A percentile compares a stretch with the other conserved stretches of the same genome.
phyloP scores from a whole-genome alignment of 2,797 vertebrate genomes.

The Rhinogobio ventralis region DNA sequence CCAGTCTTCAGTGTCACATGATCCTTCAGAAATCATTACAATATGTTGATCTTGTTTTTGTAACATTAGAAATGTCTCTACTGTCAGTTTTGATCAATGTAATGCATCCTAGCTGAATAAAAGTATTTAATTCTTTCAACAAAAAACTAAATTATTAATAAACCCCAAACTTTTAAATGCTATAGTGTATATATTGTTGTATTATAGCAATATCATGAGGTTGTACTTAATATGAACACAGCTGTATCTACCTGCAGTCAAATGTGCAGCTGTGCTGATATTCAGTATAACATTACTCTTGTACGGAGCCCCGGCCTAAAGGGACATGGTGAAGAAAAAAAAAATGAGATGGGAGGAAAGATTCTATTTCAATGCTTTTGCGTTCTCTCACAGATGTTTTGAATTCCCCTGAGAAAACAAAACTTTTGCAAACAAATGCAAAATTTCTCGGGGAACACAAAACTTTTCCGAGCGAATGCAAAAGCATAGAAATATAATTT shows the following conservation, averaged over 20 bases:
- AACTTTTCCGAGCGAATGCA: not conserved
- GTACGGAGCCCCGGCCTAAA: too few relatives aligned
- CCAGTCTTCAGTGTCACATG: too few relatives aligned
- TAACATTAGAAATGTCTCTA: not conserved
- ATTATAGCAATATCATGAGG: not conserved
- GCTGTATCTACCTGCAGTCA: not conserved
- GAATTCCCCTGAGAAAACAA: not conserved
- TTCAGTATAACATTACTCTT: not conserved
- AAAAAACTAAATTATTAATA: too few relatives aligned
- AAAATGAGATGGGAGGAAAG: too few relatives aligned
- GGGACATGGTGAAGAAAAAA: too few relatives aligned
- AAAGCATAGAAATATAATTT: not conserved
- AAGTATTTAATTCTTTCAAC: too few relatives aligned
- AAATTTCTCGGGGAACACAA: not conserved
- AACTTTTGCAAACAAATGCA: not conserved
- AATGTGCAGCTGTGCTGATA: not conserved
- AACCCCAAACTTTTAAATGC: not conserved
- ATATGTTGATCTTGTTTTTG: too few relatives aligned
- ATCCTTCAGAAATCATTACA: too few relatives aligned
- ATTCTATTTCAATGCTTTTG: too few relatives aligned
- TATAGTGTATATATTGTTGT: not conserved
- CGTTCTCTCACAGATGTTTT: too few relatives aligned
- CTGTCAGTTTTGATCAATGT: not conserved
- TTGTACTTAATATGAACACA: conserved; percentile 1
- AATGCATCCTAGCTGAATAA: not conserved